Evolutionary conservation across 2,113 vertebrate genomes (phyloP), one percentile per base, ranked within the genome.

Genomic region (Stomatorhinus ivindoensis): DNA sequence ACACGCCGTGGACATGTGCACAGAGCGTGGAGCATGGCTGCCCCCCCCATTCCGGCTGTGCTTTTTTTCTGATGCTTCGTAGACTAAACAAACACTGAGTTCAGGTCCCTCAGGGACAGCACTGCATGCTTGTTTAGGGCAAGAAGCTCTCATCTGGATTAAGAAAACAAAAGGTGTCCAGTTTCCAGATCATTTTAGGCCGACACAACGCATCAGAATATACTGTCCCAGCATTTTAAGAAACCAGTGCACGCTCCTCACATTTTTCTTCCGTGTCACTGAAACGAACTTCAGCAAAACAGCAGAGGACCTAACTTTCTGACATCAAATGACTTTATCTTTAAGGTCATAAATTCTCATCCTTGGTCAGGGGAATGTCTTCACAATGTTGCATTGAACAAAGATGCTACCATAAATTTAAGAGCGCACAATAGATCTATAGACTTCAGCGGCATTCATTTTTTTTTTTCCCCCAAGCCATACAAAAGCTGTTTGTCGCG

Each of bases 51-150:
- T 82, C 31, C 39, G 48, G 89, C 55, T 61, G 24, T 11, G 46
- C 83, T 89, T 31, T 55, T 83, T 89, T 88, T 53, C 88, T 86
- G 89, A 90, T 55, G 84, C 88, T 73, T 51, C 83, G 73, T 91
- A 93, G 92, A 92, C 92, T 93, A 93, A 93, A 92, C 92, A 92
- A 92, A 92, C 89, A 90, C n/a, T 13, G 31, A 65, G 87, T 88
- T 85, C 76, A 82, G 87, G 58, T 92, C 92, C 92, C 92, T 89
- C 39, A 89, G 90, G 91, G 88, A 90, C 42, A 76, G 53, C 50
- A 65, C 61, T 42, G 46, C n/a, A 42, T 58, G 55, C 65, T 86
- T 87, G 87, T 90, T 91, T 90, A 91, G 87, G 80, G 39, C 55
- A 69, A n/a, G 82, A 47, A 91, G 89, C 87, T 91, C 90, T 92